Evolutionary conservation across 2,888 invertebrate genomes (phyloP), one percentile per base, ranked within the genome.

Genomic region (Antheraea assamensis): DNA sequence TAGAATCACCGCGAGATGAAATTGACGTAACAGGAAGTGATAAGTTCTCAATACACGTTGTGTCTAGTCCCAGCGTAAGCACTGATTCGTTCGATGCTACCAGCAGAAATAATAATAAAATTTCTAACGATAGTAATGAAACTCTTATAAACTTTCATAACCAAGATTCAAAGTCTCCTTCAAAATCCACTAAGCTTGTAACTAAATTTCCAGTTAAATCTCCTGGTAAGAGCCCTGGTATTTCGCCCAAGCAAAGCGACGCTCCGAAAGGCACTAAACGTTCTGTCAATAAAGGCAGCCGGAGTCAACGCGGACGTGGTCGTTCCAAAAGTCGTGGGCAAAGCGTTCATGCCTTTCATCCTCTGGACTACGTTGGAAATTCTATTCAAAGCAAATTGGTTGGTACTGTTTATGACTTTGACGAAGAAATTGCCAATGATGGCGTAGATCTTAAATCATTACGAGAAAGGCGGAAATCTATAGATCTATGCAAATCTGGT

Each of bases 401-500:
- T 13, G 98, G 98, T 15, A 98, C 98, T 3, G 98, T 98, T 2
- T 98, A 98, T 83, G 98, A 98, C 87, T 97, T 97, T 78, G 97
- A 98, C 78, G 98, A 98, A 82, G 98, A 98, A 85, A 96, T 97
- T 75, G 95, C 96, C 15, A 96, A 96, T 78, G 97, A 97, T 76
- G 96, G 96, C 24, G 96, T 97, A 73, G 97, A 97, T 87, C 90
- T 98, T 19, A 96, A 97, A 82, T 96, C 97, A 17, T 96, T 98
- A 91, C 94, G 98, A 52, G 98, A 98, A 82, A 95, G 97, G 76
- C 95, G 97, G 73, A 97, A 97, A 81, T 97, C 97, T 0, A 95
- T 96, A 19, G 97, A 97, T 82, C 84, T 96, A 21, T 96, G 96
- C 79, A 74, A 74, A 42, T 74, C 74, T 49, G 47, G 47, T 52